Base-by-base conservation (phyloP, 2,113 vertebrate species). In the Pedetes capensis region DNA sequence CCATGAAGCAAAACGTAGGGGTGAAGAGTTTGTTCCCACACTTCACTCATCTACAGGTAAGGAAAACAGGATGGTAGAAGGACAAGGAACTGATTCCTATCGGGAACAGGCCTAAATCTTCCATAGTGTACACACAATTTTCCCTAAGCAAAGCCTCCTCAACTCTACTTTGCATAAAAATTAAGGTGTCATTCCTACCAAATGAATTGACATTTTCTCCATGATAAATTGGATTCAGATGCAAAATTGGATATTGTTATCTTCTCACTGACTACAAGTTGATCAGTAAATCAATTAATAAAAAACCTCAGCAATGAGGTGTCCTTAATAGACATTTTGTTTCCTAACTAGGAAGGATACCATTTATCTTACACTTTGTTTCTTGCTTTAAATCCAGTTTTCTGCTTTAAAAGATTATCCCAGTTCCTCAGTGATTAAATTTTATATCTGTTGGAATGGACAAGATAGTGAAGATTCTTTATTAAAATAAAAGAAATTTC, bases 381-480 rank as follows among this genome's bases (percentile, higher is more conserved):
- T 79, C 23, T 86, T 93, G 37, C 8, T 89, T 97, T 89, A 80
- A 68, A 91, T 57, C 18, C n/a, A 94, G 29, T 89, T 81, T 95
- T 89, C 57, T 96, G 9, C 69, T 92, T 88, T 20, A 55, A 92
- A 88, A 85, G 8, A 42, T 18, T 90, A 85, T 53, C 5, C 51
- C 23, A 95, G 6, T 71, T 83, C 53, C 34, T 83, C 55, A 64
- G 61, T 87, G 29, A 93, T 71, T 89, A 94, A 89, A 91, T 13
- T 79, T 76, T 93, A 12, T 47, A 37, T 72, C 16, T 69, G 86
- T 18, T 72, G n/a, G 2, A 32, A 6, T 76, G 39, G 57, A 27
- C 17, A 75, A 93, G 39, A 94, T 86, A 59, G 42, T 44, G 79
- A 3, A 89, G 17, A 53, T 85, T 84, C 39, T 87, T 92, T 16